phyloP scores from a whole-genome alignment of 2,113 vertebrate genomes.

The Papio anubis region DNA sequence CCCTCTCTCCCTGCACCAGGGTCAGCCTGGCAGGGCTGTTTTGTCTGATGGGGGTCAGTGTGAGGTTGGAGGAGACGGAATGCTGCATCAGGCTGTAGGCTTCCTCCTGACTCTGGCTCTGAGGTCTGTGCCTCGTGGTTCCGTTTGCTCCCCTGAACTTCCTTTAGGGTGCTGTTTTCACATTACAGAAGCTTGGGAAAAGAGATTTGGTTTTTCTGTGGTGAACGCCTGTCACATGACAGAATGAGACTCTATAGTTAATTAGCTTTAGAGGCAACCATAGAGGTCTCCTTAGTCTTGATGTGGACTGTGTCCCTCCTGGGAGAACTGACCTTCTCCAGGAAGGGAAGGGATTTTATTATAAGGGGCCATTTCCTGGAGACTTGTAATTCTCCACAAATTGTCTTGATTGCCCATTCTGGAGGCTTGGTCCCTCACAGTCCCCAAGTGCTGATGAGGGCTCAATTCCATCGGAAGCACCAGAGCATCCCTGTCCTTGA shows the following conservation, averaged over 20 bases:
- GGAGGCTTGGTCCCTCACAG: background rate
- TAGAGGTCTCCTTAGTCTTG: background rate
- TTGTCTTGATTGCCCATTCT: background rate
- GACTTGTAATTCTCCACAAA: background rate
- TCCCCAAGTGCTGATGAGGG: background rate
- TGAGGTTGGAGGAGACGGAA: background rate
- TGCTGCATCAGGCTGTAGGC: background rate
- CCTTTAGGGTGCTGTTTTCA: background rate
- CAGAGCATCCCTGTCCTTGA: background rate
- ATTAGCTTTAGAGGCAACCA: background rate
- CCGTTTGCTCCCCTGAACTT: background rate
- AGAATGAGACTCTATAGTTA: background rate
- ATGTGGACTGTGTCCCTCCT: background rate
- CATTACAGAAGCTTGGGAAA: background rate
- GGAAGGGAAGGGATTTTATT: background rate
- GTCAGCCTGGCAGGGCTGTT: background rate
- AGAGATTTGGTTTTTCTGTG: background rate
- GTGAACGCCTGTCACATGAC: background rate
- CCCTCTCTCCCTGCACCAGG: background rate
- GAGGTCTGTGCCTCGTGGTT: accelerated
- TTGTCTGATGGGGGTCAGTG: background rate
- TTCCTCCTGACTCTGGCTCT: background rate
- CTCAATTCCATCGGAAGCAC: background rate
- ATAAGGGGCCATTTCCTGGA: background rate
- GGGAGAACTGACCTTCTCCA: background rate